Evolutionary conservation across 2,113 vertebrate genomes (phyloP).

Genomic region (Budorcas taxicolor): DNA sequence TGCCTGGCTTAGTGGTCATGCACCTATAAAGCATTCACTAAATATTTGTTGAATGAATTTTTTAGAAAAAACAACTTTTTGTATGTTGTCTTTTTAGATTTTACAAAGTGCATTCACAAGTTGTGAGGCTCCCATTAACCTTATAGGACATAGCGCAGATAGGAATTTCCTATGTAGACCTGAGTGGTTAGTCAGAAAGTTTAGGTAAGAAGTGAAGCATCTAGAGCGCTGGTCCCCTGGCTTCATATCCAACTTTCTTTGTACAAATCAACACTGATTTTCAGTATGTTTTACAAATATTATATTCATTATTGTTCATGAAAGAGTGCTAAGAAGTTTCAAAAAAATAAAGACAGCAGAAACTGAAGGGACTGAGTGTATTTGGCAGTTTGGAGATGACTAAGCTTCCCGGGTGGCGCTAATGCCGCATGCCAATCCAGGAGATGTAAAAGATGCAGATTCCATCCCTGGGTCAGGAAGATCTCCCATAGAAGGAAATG

Average conservation of each 20-base stretch:
- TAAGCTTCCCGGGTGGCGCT: neutral
- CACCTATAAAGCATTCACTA: neutral
- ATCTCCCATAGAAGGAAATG: neutral
- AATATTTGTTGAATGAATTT: neutral
- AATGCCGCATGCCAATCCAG: fast-evolving
- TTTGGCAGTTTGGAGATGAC: neutral
- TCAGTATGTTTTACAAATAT: neutral
- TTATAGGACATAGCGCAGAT: neutral
- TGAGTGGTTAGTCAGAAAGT: neutral
- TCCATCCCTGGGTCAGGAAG: neutral
- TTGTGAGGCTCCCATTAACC: neutral
- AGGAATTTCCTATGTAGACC: neutral
- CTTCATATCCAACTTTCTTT: neutral
- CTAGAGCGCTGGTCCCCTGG: neutral
- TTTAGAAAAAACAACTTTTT: neutral
- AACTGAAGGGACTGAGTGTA: neutral
- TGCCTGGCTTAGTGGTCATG: neutral
- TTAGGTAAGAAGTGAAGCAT: neutral
- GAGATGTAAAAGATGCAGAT: neutral
- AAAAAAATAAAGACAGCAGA: neutral
- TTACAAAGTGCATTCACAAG: neutral
- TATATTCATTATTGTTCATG: neutral
- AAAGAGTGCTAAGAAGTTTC: neutral
- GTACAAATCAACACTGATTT: neutral
- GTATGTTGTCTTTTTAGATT: neutral